These are phyloP conservation scores for Lethenteron reissneri DNA, from an alignment of 2,113 vertebrate genomes.

Conservation along the genomic window DNA sequence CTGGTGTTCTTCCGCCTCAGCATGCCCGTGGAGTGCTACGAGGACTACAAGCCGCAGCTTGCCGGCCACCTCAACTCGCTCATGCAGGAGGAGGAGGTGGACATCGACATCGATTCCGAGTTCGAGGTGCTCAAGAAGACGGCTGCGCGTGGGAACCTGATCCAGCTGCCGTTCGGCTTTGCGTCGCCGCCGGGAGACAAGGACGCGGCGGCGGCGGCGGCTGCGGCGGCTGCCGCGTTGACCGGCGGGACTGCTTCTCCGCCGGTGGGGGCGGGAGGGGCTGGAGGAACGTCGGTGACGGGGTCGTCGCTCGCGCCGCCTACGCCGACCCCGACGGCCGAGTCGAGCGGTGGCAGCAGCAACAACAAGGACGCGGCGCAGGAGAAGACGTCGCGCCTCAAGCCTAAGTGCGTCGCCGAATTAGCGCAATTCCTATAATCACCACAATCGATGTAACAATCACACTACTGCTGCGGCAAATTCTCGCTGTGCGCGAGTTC, in stretches of 20 bases:
- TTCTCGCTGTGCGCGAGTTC: no score
- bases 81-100: constrained; percentile 38
- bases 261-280: background rate
- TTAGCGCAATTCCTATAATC: no score
- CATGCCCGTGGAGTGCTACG: constrained; percentile 72
- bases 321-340: no score
- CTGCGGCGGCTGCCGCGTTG: background rate
- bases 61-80: constrained; percentile 6
- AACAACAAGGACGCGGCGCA: background rate
- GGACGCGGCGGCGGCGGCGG: background rate
- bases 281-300: no score
- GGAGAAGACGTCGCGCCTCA: constrained; percentile 3
- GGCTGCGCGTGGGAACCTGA: constrained; percentile 30
- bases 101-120: constrained; percentile 54
- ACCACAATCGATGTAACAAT: no score
- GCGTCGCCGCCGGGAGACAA: no score
- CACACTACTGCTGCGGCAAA: no score
- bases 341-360: background rate
- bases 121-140: constrained; percentile 60
- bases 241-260: background rate
- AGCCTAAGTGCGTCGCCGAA: background rate
- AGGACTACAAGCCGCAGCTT: constrained; percentile 4
- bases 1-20: constrained; percentile 94
- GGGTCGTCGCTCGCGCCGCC: no score
- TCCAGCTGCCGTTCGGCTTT: background rate